These are phyloP conservation scores for Nycticorax nycticorax DNA, from an alignment of 2,113 vertebrate genomes.

Conservation along the genomic window DNA sequence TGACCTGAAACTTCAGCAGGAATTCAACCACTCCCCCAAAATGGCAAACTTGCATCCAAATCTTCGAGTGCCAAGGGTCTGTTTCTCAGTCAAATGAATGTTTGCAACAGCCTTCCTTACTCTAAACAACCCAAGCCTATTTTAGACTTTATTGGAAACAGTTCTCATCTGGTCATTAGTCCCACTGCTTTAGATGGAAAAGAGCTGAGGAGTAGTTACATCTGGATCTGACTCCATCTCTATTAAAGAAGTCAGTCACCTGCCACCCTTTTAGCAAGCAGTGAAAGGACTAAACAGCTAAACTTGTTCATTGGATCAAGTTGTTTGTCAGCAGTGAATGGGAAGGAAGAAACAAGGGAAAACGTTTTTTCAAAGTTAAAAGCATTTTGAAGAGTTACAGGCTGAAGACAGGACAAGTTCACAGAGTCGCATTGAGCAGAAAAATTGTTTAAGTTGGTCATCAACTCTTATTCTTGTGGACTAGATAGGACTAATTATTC, in stretches of 20 bases:
- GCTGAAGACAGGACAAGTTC: not conserved
- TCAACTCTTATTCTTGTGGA: not conserved
- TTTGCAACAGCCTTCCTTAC: not conserved
- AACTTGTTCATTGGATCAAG: not conserved
- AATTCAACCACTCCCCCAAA: not conserved
- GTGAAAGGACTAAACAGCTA: not conserved
- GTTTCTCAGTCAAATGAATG: not conserved
- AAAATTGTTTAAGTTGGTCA: not conserved
- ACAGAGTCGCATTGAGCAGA: not conserved
- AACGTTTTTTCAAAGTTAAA: not conserved
- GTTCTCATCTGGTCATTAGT: not conserved
- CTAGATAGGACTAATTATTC: not conserved
- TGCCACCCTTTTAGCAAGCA: not conserved
- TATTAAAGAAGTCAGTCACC: not conserved
- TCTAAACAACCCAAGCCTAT: not conserved
- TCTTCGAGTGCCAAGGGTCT: not conserved
- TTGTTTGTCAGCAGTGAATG: not conserved
- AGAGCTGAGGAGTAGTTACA: not conserved
- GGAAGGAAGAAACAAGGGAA: not conserved
- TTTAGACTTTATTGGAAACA: not conserved
- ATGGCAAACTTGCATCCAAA: not conserved
- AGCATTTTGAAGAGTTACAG: not conserved
- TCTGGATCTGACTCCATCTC: not conserved
- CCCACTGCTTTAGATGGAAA: not conserved
- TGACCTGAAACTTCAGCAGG: not conserved